These are phyloP conservation scores for Menura novaehollandiae DNA, from an alignment of 2,113 vertebrate species.

Conservation along the genomic window DNA sequence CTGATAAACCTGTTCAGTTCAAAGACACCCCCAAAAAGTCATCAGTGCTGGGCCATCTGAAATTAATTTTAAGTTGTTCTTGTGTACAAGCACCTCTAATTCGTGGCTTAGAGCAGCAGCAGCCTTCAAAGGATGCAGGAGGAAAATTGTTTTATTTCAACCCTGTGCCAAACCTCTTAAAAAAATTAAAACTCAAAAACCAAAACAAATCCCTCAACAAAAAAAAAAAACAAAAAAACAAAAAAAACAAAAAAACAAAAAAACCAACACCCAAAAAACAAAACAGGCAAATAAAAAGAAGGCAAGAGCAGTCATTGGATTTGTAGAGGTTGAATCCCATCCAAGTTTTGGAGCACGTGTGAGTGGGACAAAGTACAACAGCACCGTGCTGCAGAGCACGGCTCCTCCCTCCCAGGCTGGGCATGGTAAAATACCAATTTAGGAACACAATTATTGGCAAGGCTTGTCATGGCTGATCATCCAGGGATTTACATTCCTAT, in stretches of 20 bases:
- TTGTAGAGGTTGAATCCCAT: neutral
- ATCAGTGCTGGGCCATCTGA: neutral
- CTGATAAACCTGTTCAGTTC: neutral
- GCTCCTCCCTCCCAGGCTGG: neutral
- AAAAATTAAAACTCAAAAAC: neutral
- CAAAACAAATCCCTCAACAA: neutral
- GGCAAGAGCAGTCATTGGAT: neutral
- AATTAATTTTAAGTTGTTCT: neutral
- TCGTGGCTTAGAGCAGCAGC: neutral
- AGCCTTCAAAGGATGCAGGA: neutral
- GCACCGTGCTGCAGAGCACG: neutral
- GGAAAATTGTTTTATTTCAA: neutral
- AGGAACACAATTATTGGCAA: neutral
- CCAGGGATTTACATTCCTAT: neutral
- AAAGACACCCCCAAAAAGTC: neutral
- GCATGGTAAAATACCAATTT: rapidly evolving
- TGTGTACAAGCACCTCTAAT: too few species aligned
- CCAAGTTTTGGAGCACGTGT: neutral
- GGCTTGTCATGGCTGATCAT: rapidly evolving
- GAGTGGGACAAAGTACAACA: neutral
- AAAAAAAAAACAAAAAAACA: neutral
- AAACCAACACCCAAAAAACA: neutral
- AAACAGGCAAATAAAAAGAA: neutral
- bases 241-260: neutral
- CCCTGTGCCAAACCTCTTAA: neutral